Percentiles rank a stretch among this genome's conserved stretches.
phyloP scores from a whole-genome alignment of 2,797 vertebrate species.

The Sebastes flavidus region DNA sequence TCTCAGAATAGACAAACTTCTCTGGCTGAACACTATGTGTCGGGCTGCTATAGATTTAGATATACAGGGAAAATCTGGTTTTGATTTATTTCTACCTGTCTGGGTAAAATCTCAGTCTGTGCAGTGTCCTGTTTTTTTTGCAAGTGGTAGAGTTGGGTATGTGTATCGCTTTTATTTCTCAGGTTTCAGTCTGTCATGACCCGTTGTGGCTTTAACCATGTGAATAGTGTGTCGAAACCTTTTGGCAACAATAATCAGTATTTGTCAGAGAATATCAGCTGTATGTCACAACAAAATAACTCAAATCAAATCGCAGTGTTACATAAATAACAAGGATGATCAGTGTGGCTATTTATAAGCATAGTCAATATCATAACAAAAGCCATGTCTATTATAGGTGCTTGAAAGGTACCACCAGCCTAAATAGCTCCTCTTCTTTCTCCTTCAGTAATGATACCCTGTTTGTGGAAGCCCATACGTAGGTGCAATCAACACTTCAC shows the following conservation, averaged over 20 bases:
- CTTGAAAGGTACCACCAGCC: background rate
- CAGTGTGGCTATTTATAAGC: background rate
- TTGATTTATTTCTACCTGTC: background rate
- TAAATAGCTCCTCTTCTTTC: background rate
- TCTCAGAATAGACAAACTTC: background rate
- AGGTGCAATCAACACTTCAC: background rate
- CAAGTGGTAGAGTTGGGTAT: background rate
- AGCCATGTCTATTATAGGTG: background rate
- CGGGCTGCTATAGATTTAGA: background rate
- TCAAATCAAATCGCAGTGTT: background rate
- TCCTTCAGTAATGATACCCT: background rate
- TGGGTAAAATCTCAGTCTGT: background rate
- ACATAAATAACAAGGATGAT: background rate
- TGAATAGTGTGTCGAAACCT: background rate
- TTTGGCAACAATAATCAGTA: background rate
- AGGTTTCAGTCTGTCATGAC: background rate
- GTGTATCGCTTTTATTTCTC: background rate
- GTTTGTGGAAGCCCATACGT: background rate
- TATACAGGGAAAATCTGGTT: background rate
- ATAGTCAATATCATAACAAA: background rate
- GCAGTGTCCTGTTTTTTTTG: background rate
- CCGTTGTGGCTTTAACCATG: background rate
- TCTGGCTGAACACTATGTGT: background rate
- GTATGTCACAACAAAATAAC: background rate
- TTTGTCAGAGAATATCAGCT: background rate